Evolutionary conservation across 2,113 vertebrate species (phyloP).

Genomic region (Microcebus tavaratra): DNA sequence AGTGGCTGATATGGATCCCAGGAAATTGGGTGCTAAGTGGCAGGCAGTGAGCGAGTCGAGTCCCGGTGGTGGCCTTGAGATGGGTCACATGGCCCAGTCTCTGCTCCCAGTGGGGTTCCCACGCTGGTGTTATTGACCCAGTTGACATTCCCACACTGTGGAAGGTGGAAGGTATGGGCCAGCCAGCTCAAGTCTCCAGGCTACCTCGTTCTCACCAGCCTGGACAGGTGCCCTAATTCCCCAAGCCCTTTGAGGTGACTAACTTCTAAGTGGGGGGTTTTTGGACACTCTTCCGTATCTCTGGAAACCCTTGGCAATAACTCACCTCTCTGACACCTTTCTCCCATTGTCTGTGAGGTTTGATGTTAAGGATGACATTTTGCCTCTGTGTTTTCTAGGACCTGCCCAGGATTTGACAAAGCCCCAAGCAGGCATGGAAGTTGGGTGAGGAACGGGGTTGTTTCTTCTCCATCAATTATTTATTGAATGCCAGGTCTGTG

Average conservation of each 20-base stretch:
- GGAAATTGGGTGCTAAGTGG: background rate
- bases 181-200: background rate
- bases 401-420: background rate
- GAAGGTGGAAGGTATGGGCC: background rate
- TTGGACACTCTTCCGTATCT: background rate
- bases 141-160: background rate
- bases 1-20: background rate
- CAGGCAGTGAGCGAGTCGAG: background rate
- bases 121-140: background rate
- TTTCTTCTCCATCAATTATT: background rate
- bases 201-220: background rate
- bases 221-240: background rate
- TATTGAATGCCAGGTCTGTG: background rate
- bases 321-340: background rate
- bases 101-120: background rate
- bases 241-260: background rate
- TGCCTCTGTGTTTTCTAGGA: background rate
- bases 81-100: background rate
- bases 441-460: background rate
- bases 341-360: background rate
- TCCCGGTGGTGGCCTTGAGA: slow-evolving; percentile 3
- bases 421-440: background rate
- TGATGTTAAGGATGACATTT: background rate
- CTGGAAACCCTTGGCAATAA: background rate
- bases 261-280: background rate